A percentile compares a stretch with the other conserved stretches of the same genome.
Conservation (phyloP, 2,888 invertebrate genomes). For the Sericinus montela region DNA sequence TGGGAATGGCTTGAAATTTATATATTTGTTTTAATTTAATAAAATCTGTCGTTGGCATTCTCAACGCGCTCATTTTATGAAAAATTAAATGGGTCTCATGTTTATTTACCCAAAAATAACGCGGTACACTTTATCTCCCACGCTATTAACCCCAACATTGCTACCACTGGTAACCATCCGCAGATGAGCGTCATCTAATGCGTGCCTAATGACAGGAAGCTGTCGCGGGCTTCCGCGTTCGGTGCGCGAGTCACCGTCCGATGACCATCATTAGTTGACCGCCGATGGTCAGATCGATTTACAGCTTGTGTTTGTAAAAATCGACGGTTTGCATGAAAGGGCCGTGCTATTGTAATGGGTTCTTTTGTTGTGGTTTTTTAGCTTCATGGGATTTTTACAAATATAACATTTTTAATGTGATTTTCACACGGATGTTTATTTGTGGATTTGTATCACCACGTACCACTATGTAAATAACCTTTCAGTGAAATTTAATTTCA, state of each 20-base stretch:
- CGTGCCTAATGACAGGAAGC: slow-evolving; percentile 31
- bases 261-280: slow-evolving; percentile 27
- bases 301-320: background rate
- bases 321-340: background rate
- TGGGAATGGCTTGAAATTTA: too few species aligned
- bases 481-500: too few species aligned
- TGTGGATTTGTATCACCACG: too few species aligned
- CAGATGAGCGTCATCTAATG: slow-evolving; percentile 14
- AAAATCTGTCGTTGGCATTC: too few species aligned
- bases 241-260: slow-evolving; percentile 23
- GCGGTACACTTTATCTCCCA: background rate
- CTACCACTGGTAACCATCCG: background rate
- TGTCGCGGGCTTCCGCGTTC: slow-evolving; percentile 27
- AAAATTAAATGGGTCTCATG: too few species aligned
- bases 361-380: background rate
- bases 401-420: too few species aligned
- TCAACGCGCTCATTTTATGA: too few species aligned
- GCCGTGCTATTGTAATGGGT: background rate
- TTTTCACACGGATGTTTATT: background rate
- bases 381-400: too few species aligned
- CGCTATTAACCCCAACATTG: background rate
- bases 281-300: slow-evolving; percentile 5
- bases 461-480: too few species aligned
- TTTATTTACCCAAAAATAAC: background rate
- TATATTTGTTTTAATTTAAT: too few species aligned